Conservation (phyloP, 2,888 invertebrate genomes). For the Chrysolina haemoptera region DNA sequence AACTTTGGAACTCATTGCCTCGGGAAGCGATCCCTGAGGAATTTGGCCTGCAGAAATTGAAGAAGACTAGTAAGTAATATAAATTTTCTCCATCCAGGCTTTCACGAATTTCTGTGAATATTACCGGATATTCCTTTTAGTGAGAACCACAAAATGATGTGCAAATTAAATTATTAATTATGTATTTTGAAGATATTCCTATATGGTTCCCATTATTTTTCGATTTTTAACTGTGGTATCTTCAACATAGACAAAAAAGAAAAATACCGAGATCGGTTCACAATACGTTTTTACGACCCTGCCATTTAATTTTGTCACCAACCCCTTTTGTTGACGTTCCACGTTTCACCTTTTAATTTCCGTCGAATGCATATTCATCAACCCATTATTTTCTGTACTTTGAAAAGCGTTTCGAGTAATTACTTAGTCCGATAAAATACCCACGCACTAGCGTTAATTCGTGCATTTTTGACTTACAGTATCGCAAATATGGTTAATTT, state of each 20-base stretch:
- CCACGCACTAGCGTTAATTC: conserved; percentile 28
- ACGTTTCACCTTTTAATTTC: conserved; percentile 18
- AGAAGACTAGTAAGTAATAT: no score
- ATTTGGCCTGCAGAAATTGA: no score
- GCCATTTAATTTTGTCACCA: conserved; percentile 10
- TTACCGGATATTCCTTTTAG: no score
- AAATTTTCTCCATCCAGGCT: no score
- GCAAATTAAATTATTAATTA: no score
- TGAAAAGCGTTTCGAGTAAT: conserved; percentile 15
- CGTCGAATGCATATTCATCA: conserved; percentile 21
- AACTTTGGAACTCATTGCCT: no score
- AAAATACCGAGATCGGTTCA: neutral
- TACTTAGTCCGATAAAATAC: conserved; percentile 21
- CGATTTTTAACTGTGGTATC: neutral
- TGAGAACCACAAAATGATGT: no score
- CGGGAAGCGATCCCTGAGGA: no score
- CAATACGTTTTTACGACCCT: neutral
- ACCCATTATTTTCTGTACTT: conserved; percentile 1
- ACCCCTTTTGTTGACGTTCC: conserved; percentile 9
- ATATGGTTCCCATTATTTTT: neutral
- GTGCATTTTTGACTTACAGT: conserved; percentile 38
- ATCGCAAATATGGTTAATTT: conserved; percentile 37
- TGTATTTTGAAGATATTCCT: neutral
- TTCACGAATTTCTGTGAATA: no score
- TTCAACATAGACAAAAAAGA: neutral